Percentiles rank a stretch among this genome's conserved stretches.
phyloP scores from a whole-genome alignment of 2,113 vertebrate species.

The Melanocharis versteri region DNA sequence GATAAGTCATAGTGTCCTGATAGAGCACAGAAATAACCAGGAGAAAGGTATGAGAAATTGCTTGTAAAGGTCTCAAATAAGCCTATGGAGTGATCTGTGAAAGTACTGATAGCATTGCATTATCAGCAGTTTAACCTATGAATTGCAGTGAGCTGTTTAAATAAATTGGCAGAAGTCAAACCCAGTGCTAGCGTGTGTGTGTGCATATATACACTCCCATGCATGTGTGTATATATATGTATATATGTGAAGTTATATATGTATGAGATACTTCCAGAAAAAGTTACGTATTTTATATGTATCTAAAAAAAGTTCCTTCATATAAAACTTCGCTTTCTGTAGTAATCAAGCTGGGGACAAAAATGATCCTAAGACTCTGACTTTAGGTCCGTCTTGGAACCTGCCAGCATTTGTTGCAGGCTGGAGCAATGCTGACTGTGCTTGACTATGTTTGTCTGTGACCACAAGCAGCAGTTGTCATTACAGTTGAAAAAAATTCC shows the following conservation, averaged over 20 bases:
- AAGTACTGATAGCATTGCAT: background rate
- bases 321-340: background rate
- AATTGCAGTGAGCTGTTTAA: background rate
- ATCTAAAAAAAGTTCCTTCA: background rate
- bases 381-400: background rate
- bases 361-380: background rate
- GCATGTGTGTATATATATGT: background rate
- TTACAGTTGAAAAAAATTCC: background rate
- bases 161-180: background rate
- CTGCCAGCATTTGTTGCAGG: background rate
- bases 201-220: too few relatives aligned
- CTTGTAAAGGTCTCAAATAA: background rate
- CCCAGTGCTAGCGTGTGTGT: background rate
- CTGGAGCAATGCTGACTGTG: background rate
- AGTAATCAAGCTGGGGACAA: background rate
- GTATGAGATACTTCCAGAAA: background rate
- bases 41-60: background rate
- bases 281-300: background rate
- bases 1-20: background rate
- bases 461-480: background rate
- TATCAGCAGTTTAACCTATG: background rate
- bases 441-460: background rate
- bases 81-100: background rate
- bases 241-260: background rate
- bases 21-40: background rate